Base-by-base conservation (phyloP, 2,888 invertebrate species). In the Adela reaumurella region DNA sequence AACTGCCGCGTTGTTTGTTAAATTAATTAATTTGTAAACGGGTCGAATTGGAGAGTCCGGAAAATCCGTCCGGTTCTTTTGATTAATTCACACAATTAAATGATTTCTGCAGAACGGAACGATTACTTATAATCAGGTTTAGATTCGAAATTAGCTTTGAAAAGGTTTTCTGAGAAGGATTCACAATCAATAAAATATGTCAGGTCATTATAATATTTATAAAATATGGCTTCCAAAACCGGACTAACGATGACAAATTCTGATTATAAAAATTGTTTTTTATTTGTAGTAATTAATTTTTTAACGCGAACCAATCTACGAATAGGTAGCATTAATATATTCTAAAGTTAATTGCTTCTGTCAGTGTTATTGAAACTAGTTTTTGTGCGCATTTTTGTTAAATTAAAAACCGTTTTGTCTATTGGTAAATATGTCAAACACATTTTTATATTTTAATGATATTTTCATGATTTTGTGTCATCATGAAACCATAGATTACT, bases 71-170 rank as follows among this genome's bases (percentile, higher is more conserved):
- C n/a, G n/a, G n/a, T 24, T 24, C 4, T 24, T 24, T 24, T 24
- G 8, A 6, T 24, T 24, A 6, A 24, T 24, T 24, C 24, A 24
- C 24, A 24, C 17, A 17, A 8, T 43, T 43, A 43, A 43, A 17
- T 43, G 8, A 43, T 52, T 56, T 52, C 53, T 54, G 53, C 52
- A 48, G 46, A 48, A 28, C 35, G 47, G 4, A 42, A 11, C 5
- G 4, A 42, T 4, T 17, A 24, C 8, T 24, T 6, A 24, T 24
- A 24, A 24, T 6, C 4, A 24, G 8, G 8, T 6, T 24, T 24
- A 8, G 4, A 24, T 24, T 24, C 24, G 14, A 35, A 35, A 35
- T 8, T 35, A 35, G 14, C 14, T 14, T 11, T 3, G 14, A 14
- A 14, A 35, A 8, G 14, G 14, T 14, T 14, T 35, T 35, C 35